Conservation (phyloP, 2,888 invertebrate species). For the Eupithecia pulchellata region DNA sequence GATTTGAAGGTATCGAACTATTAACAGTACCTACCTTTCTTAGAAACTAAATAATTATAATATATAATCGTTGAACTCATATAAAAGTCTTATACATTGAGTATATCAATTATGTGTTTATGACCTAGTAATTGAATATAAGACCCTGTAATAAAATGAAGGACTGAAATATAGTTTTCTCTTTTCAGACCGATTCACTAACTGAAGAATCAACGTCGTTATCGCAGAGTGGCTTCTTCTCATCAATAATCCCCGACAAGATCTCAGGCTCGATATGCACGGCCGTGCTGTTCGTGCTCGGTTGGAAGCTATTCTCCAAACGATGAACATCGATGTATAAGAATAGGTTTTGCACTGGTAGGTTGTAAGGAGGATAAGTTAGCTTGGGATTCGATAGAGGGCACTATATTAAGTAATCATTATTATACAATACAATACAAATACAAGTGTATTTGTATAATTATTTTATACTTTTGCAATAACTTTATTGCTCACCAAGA, state of each 20-base stretch:
- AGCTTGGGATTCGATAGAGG: constrained; percentile 17
- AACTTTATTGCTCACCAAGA: too few relatives aligned
- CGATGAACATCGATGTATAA: constrained; percentile 70
- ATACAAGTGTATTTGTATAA: too few relatives aligned
- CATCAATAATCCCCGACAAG: constrained; percentile 84
- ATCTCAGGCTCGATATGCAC: constrained; percentile 86
- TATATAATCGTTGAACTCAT: too few relatives aligned
- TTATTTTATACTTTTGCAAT: too few relatives aligned
- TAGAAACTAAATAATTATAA: too few relatives aligned
- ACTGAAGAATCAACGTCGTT: constrained; percentile 41
- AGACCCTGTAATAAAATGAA: background rate
- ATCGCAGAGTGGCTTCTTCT: constrained; percentile 77
- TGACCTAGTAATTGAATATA: too few relatives aligned
- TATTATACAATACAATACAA: too few relatives aligned
- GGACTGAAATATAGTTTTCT: constrained; percentile 32
- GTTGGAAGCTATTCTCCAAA: constrained; percentile 86
- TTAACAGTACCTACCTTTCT: too few relatives aligned
- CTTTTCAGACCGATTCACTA: constrained; percentile 70
- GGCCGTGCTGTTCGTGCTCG: constrained; percentile 86
- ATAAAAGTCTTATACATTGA: too few relatives aligned
- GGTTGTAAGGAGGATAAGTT: constrained; percentile 13
- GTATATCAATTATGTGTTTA: too few relatives aligned
- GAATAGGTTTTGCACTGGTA: constrained; percentile 29
- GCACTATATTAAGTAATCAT: background rate
- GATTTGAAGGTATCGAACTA: too few relatives aligned